Evolutionary conservation across 1,140 invertebrate genomes (phyloP).

Genomic region (Holcopasites calliopsidis): DNA sequence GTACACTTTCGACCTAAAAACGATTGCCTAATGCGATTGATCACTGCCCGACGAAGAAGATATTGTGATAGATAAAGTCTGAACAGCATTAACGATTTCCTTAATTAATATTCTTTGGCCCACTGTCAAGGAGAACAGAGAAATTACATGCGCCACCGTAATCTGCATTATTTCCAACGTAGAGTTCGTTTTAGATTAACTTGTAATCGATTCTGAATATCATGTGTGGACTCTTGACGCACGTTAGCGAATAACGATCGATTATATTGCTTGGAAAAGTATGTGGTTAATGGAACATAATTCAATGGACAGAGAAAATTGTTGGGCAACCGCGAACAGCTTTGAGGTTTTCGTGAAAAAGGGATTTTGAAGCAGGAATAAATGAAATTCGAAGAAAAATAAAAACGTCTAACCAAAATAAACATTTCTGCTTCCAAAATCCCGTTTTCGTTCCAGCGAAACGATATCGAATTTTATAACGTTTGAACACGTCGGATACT

Average conservation of each 20-base stretch:
- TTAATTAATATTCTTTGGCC: background rate
- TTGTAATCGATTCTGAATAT: slow-evolving; percentile 41
- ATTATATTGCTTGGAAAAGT: slow-evolving; percentile 46
- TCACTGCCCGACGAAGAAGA: slow-evolving; percentile 7
- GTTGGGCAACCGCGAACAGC: slow-evolving; percentile 15
- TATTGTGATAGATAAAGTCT: slow-evolving; percentile 16
- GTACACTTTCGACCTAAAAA: background rate
- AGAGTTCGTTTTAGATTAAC: slow-evolving; percentile 54
- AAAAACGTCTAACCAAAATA: background rate
- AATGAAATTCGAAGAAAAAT: background rate
- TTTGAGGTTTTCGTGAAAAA: background rate
- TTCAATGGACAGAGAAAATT: slow-evolving; percentile 61
- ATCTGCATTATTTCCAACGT: too few species aligned
- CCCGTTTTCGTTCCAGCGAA: background rate
- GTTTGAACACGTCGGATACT: background rate
- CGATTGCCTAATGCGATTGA: slow-evolving; percentile 21
- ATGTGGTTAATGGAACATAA: slow-evolving; percentile 59
- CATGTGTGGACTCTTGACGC: slow-evolving; percentile 22
- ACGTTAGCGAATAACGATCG: slow-evolving; percentile 47
- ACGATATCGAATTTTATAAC: slow-evolving; percentile 4
- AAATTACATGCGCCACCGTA: too few species aligned
- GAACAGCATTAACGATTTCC: background rate
- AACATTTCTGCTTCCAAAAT: slow-evolving; percentile 12
- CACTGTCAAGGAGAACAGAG: background rate
- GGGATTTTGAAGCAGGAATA: slow-evolving; percentile 26